Evolutionary conservation across 35 echinoderm and acorn worm species (phyloP).

Genomic region (Heliocidaris tuberculata): DNA sequence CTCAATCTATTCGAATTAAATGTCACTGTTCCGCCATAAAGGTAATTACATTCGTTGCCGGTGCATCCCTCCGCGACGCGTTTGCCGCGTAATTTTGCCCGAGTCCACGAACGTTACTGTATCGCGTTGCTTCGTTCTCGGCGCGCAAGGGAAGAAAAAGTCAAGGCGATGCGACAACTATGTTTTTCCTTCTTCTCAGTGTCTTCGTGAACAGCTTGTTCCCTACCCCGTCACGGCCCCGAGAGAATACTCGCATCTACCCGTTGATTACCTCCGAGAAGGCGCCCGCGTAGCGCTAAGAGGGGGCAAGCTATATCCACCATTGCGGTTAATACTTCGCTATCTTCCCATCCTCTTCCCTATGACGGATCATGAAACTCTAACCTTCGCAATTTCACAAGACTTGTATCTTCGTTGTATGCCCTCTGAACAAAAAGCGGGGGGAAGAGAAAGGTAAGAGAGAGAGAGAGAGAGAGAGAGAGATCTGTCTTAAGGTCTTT

Average conservation of each 20-base stretch:
- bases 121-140: background rate
- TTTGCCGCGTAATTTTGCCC: background rate
- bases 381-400: conserved; percentile 21
- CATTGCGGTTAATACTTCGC: background rate
- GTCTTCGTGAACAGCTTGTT: conserved; percentile 33
- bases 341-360: background rate
- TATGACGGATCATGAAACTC: conserved; percentile 38
- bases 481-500: background rate
- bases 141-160: background rate
- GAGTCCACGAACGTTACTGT: conserved; percentile 13
- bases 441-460: background rate
- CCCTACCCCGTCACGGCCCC: conserved; percentile 23
- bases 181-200: too few species aligned
- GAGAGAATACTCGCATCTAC: conserved; percentile 7
- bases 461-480: conserved; percentile 8
- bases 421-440: background rate
- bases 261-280: conserved; percentile 24
- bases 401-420: conserved; percentile 27
- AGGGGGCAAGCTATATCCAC: background rate
- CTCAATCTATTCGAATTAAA: conserved; percentile 36
- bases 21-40: conserved; percentile 26
- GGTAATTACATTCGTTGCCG: conserved; percentile 14
- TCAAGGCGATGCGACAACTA: too few species aligned
- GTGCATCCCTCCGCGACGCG: background rate
- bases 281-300: background rate